A percentile compares a stretch with the other conserved stretches of the same genome.
phyloP scores from a whole-genome alignment of 1,140 invertebrate species.

The Listronotus oregonensis region DNA sequence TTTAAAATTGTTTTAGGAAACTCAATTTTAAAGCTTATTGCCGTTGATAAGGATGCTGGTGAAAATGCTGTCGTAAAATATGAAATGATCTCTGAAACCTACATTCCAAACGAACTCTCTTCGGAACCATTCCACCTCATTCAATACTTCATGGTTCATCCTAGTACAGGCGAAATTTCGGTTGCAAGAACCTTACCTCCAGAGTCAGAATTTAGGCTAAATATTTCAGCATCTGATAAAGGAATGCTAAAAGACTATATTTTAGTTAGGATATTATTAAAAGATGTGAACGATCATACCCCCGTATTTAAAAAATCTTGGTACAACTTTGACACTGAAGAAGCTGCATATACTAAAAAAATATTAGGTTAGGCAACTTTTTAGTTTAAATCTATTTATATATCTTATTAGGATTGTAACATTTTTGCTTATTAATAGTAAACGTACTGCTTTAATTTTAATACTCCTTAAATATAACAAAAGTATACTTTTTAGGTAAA shows the following conservation, averaged over 20 bases:
- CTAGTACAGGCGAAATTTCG: conserved; percentile 73
- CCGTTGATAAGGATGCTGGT: conserved; percentile 80
- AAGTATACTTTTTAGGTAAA: conserved; percentile 46
- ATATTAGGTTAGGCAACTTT: conserved; percentile 64
- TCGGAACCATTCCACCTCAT: conserved; percentile 59
- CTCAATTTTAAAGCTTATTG: conserved; percentile 77
- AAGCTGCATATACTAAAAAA: conserved; percentile 73
- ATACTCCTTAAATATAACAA: too few relatives aligned
- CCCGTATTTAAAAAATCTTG: conserved; percentile 80
- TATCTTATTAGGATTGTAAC: too few relatives aligned
- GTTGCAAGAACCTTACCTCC: conserved; percentile 75
- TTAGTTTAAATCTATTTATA: too few relatives aligned
- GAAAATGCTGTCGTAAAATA: conserved; percentile 78
- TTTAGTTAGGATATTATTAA: conserved; percentile 69
- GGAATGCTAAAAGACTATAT: conserved; percentile 73
- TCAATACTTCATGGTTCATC: conserved; percentile 75
- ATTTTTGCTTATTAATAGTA: background rate
- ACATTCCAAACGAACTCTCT: conserved; percentile 60
- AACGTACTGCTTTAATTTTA: background rate
- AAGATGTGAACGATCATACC: conserved; percentile 85
- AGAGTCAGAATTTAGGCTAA: conserved; percentile 77
- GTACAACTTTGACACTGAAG: conserved; percentile 82
- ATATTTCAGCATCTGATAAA: conserved; percentile 76
- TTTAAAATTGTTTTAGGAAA: conserved; percentile 49
- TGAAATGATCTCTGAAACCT: conserved; percentile 69